These are phyloP conservation scores for Peromyscus aztecus DNA, from an alignment of 2,797 vertebrate genomes.

Conservation along the genomic window DNA sequence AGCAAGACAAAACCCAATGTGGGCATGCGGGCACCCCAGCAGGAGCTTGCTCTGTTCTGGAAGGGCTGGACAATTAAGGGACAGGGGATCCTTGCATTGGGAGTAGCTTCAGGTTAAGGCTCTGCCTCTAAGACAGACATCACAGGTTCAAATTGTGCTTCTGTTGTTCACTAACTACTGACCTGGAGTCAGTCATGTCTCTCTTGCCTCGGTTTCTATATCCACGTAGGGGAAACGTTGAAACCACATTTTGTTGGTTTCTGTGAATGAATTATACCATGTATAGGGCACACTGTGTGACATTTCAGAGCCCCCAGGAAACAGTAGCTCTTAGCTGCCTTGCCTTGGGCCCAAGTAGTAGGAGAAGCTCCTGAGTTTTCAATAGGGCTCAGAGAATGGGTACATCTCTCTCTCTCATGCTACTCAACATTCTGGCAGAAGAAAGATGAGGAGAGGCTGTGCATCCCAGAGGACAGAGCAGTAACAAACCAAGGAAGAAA, in stretches of 20 bases:
- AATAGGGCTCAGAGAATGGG: not conserved
- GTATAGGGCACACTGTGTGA: no score
- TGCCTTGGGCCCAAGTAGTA: not conserved
- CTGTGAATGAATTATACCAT: not conserved
- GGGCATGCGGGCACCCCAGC: not conserved
- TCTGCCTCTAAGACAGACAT: not conserved
- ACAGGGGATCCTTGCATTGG: not conserved
- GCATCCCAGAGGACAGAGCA: not conserved
- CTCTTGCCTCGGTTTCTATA: not conserved
- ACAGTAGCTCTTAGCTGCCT: not conserved
- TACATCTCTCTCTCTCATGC: not conserved
- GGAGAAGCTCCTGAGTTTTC: not conserved
- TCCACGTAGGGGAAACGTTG: not conserved
- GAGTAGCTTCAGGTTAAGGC: not conserved
- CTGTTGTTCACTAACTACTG: not conserved
- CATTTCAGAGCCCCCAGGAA: not conserved
- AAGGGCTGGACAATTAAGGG: not conserved
- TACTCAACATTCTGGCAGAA: not conserved
- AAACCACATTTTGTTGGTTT: not conserved
- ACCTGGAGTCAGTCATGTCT: not conserved
- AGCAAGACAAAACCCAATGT: not conserved
- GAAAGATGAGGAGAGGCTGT: not conserved
- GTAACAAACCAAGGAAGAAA: not conserved
- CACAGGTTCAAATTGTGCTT: not conserved
- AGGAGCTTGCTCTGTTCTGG: not conserved